These are phyloP conservation scores for Argyresthia albistria DNA, from an alignment of 2,888 invertebrate species.

Conservation along the genomic window DNA sequence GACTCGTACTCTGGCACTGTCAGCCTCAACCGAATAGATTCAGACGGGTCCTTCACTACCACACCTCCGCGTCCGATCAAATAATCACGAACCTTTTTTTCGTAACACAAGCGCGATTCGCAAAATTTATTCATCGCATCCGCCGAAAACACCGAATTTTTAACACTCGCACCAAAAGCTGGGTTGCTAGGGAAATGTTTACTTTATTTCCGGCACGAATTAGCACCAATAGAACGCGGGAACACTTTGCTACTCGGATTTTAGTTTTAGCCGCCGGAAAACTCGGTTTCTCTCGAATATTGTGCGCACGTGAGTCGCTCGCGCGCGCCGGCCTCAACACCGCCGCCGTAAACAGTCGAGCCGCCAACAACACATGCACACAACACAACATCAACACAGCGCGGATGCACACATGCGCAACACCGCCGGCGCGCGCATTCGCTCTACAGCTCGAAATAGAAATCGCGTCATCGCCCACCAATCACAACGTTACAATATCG, in stretches of 20 bases:
- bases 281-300: conserved; percentile 40
- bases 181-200: conserved; percentile 32
- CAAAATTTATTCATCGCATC: conserved; percentile 72
- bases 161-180: conserved; percentile 53
- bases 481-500: conserved; percentile 35
- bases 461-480: conserved; percentile 52
- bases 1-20: too few relatives aligned
- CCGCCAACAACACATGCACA: conserved; percentile 59
- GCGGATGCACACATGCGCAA: conserved; percentile 28
- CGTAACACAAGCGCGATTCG: conserved; percentile 66
- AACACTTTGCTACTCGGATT: conserved; percentile 48
- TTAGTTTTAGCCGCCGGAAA: conserved; percentile 38
- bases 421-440: conserved; percentile 46
- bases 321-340: conserved; percentile 71
- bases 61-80: conserved; percentile 60
- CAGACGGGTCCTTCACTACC: conserved; percentile 54
- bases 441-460: conserved; percentile 48
- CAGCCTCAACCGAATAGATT: conserved; percentile 19
- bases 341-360: conserved; percentile 70
- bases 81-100: conserved; percentile 60
- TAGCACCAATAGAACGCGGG: conserved; percentile 53
- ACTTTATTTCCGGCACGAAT: conserved; percentile 41
- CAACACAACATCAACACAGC: conserved; percentile 16
- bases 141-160: conserved; percentile 62
- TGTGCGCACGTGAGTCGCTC: conserved; percentile 72